Evolutionary conservation across 2,113 vertebrate genomes (phyloP).

Genomic region (Cheirogaleus medius): DNA sequence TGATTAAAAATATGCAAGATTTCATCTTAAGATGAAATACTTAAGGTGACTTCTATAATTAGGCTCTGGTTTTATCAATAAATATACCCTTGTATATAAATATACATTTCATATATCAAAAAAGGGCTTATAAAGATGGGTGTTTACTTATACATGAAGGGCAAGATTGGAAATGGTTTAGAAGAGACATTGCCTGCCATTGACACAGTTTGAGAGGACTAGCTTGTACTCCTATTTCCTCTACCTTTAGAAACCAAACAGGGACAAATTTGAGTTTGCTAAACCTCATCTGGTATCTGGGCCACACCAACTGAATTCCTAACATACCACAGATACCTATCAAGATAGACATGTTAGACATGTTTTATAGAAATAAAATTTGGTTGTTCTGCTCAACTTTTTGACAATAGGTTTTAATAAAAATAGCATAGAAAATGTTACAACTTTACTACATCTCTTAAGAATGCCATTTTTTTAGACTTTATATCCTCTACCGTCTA

Average conservation of each 20-base stretch:
- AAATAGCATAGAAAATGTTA: not conserved
- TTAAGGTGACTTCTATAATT: not conserved
- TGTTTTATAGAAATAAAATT: not conserved
- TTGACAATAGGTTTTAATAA: not conserved
- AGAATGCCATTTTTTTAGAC: not conserved
- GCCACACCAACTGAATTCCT: not conserved
- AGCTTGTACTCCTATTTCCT: not conserved
- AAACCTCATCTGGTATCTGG: not conserved
- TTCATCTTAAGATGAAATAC: not conserved
- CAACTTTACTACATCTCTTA: not conserved
- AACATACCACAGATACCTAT: not conserved
- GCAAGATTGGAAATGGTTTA: not conserved
- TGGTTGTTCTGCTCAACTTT: not conserved
- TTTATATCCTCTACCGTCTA: not conserved
- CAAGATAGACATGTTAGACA: not conserved
- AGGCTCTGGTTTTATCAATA: not conserved
- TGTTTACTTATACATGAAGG: not conserved
- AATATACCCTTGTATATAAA: not conserved
- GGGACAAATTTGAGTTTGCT: not conserved
- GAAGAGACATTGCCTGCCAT: too few species aligned
- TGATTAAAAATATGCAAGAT: not conserved
- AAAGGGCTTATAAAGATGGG: not conserved
- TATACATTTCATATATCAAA: not conserved
- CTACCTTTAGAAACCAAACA: not conserved
- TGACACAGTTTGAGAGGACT: not conserved